Percentiles rank a stretch among this genome's conserved stretches.
Evolutionary conservation across 2,797 vertebrate species (phyloP).

Genomic region (Hemitrygon akajei): DNA sequence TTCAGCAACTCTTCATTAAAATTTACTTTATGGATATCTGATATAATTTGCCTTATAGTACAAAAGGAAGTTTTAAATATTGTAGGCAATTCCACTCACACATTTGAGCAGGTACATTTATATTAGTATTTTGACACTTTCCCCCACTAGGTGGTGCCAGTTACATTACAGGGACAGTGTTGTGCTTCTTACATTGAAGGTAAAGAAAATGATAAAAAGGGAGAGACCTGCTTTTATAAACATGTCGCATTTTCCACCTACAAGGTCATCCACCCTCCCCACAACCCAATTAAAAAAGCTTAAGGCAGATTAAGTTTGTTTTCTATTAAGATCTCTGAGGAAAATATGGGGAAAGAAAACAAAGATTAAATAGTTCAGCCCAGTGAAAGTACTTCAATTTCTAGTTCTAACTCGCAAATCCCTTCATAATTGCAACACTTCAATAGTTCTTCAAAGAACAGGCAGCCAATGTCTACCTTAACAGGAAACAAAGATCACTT

Average conservation of each 20-base stretch:
- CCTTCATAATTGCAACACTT: neutral
- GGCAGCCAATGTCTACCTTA: neutral
- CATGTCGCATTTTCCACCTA: neutral
- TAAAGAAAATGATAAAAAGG: neutral
- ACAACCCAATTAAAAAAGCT: neutral
- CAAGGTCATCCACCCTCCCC: neutral
- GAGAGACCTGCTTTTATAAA: too few species aligned
- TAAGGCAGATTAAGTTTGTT: neutral
- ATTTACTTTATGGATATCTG: neutral
- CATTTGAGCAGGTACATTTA: neutral
- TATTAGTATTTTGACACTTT: neutral
- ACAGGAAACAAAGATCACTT: neutral
- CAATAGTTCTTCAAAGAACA: neutral
- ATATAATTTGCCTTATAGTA: neutral
- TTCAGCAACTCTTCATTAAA: neutral
- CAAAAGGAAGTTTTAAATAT: neutral
- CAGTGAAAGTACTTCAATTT: neutral
- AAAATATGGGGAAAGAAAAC: neutral
- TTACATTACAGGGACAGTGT: neutral
- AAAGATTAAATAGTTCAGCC: neutral
- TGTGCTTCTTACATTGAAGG: neutral
- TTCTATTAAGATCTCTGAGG: neutral
- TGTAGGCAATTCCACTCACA: neutral
- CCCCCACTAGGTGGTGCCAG: slow-evolving; percentile 24
- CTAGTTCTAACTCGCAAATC: neutral